Conservation (phyloP, 2,888 invertebrate species). For the Ctena decussata region DNA sequence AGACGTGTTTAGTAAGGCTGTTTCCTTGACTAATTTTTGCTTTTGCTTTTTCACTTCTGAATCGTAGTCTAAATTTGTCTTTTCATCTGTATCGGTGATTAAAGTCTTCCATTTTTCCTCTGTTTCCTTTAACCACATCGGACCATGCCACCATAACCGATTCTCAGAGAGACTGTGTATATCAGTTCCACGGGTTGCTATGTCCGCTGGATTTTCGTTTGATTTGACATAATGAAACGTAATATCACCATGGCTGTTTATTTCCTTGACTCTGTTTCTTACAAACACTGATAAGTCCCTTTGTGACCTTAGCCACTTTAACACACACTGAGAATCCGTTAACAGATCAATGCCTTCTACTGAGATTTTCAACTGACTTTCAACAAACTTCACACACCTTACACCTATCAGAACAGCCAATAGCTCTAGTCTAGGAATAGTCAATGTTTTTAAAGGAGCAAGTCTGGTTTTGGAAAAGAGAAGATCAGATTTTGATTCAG, state of each 20-base stretch:
- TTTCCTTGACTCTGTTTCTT: neutral
- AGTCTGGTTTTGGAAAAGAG: constrained; percentile 15
- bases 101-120: neutral
- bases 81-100: neutral
- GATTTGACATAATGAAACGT: neutral
- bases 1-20: neutral
- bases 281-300: neutral
- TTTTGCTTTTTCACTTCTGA: neutral
- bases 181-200: neutral
- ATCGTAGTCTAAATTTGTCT: neutral
- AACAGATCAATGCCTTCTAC: neutral
- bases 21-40: neutral
- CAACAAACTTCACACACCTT: neutral
- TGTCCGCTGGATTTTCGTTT: neutral
- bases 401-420: neutral
- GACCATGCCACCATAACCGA: neutral
- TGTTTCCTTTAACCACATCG: neutral
- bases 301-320: neutral
- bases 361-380: neutral
- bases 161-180: neutral
- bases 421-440: constrained; percentile 7
- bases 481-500: neutral
- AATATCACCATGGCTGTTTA: neutral
- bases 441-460: neutral
- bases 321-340: neutral